Conservation (phyloP, 2,113 vertebrate genomes). For the Pseudopipra pipra region DNA sequence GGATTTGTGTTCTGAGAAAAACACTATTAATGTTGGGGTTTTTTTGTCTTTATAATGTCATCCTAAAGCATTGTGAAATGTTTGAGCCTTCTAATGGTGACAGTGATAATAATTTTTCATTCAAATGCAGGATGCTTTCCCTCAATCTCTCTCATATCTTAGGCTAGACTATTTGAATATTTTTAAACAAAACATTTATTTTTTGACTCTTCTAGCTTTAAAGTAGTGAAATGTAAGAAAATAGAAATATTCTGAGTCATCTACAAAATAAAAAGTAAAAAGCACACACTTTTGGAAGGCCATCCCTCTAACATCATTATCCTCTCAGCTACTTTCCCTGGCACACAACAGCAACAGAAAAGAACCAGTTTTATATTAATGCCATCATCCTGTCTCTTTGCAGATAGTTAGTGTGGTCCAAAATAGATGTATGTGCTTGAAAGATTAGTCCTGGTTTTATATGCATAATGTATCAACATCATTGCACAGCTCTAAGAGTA, state of each 20-base stretch:
- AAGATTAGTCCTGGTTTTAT: conserved; percentile 53
- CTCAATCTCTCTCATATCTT: background rate
- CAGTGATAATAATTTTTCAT: background rate
- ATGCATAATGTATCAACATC: conserved; percentile 42
- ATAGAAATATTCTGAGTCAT: background rate
- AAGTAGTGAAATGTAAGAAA: background rate
- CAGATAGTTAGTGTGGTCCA: conserved; percentile 38
- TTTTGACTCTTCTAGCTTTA: background rate
- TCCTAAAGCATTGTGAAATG: background rate
- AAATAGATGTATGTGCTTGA: conserved; percentile 34
- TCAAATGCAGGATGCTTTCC: background rate
- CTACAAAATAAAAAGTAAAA: background rate
- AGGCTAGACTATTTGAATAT: background rate
- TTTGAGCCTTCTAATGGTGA: background rate
- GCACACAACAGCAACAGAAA: background rate
- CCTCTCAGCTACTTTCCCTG: background rate
- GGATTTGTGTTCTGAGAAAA: background rate
- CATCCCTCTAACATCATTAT: background rate
- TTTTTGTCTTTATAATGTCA: background rate
- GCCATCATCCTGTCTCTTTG: conserved; percentile 54
- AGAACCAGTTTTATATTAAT: background rate
- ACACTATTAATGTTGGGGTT: fast-evolving
- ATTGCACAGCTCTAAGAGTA: conserved; percentile 33
- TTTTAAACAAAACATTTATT: background rate
- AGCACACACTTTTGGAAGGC: background rate